Evolutionary conservation across 1,140 invertebrate genomes (phyloP), one percentile per base, ranked within the genome.

Genomic region (Solenopsis invicta): DNA sequence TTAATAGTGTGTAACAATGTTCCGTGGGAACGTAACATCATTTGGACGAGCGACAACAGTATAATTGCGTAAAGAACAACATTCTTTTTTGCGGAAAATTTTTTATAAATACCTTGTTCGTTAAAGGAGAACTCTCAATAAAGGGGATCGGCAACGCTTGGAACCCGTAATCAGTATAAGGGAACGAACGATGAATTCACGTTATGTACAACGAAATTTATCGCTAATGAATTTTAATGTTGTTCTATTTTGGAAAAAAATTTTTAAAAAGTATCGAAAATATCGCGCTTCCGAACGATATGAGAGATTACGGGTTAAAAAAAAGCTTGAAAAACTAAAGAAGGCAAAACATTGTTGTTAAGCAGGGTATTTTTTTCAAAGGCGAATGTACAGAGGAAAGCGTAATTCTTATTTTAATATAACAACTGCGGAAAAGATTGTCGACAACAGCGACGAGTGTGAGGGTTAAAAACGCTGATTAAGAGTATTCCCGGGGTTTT

Each of bases 381-480:
- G 18, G 77, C 50, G 16, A 81, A 10, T 81, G 2, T 81, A 81
- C 78, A 81, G 45, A 52, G 16, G 16, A 76, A 74, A 84, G 81
- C 81, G 24, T 76, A 62, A 76, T 62, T 56, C 21, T 71, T 69
- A 56, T 56, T 50, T 62, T 37, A 45, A 84, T 50, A 10, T 48
- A 81, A 52, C 18, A 81, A 52, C 24, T 82, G 56, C 13, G n/a
- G 48, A 34, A 24, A 12, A 37, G 24, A 75, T 56, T 41, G 29
- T 54, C 29, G 41, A 72, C 59, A 48, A 88, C n/a, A 64, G 61
- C 48, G 59, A 69, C 12, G 54, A 72, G 34, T 13, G 12, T 24
- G 50, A 72, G 41, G 50, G 67, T 88, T 76, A 82, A 82, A 88
- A 67, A 88, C 62, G 74, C 21, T 86, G 45, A 52, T 64, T 37